Evolutionary conservation across 2,888 invertebrate genomes (phyloP).

Genomic region (Dryadula phaetusa): DNA sequence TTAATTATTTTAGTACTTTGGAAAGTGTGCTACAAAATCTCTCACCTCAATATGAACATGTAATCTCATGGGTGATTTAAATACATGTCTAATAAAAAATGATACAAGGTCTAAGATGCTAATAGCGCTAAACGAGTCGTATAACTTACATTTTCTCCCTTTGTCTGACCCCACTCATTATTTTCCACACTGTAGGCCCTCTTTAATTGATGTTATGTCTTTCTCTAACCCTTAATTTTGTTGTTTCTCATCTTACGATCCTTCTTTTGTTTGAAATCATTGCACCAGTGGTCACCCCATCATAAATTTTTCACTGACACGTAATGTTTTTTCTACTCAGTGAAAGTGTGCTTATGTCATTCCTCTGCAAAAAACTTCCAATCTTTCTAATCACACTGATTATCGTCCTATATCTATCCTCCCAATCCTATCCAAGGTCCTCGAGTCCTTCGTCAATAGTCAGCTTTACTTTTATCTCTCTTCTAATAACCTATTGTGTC

Average conservation of each 20-base stretch:
- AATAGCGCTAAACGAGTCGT: neutral
- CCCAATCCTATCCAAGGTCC: too few relatives aligned
- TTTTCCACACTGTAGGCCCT: conserved; percentile 26
- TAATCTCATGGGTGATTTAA: too few relatives aligned
- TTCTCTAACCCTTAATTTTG: conserved; percentile 24
- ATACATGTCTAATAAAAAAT: conserved; percentile 26
- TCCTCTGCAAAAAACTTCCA: too few relatives aligned
- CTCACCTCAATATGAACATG: conserved; percentile 21
- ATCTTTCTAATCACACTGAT: too few relatives aligned
- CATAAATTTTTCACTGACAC: neutral
- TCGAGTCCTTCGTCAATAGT: too few relatives aligned
- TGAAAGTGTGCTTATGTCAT: neutral
- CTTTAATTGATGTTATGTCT: conserved; percentile 33
- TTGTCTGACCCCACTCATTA: conserved; percentile 28
- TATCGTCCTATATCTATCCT: too few relatives aligned
- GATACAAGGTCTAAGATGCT: conserved; percentile 17
- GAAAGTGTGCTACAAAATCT: conserved; percentile 23
- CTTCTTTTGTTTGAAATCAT: conserved; percentile 25
- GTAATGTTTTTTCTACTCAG: neutral
- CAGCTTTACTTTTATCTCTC: too few relatives aligned
- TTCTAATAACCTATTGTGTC: too few relatives aligned
- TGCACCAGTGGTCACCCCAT: conserved; percentile 35
- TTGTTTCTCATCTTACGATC: conserved; percentile 36
- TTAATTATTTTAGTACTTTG: conserved; percentile 32
- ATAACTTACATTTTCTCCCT: conserved; percentile 12